These are phyloP conservation scores for Callinectes sapidus DNA, from an alignment of 2,888 invertebrate species.

Conservation along the genomic window DNA sequence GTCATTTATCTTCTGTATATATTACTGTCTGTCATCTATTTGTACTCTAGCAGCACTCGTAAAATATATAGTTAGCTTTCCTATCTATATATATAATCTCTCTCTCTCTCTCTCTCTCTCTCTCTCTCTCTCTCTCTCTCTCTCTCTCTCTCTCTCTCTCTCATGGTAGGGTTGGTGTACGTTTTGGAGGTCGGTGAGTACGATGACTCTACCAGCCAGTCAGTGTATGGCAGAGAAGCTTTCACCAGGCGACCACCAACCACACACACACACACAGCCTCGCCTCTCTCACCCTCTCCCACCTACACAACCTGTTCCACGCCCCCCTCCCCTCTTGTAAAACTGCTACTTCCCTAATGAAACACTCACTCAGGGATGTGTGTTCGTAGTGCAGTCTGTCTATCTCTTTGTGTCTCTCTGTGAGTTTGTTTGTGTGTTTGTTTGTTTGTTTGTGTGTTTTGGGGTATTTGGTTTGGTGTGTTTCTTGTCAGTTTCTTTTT, in stretches of 20 bases:
- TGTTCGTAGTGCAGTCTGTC: neutral
- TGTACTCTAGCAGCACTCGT: neutral
- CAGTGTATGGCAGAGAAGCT: conserved; percentile 20
- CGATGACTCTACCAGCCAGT: neutral
- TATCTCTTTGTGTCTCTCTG: conserved; percentile 21
- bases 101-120: neutral
- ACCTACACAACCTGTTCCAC: neutral
- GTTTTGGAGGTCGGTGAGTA: neutral
- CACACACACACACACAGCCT: neutral
- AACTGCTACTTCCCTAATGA: neutral
- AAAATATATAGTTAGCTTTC: too few relatives aligned
- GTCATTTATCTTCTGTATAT: too few relatives aligned
- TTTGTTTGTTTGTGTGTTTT: neutral
- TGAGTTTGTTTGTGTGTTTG: conserved; percentile 17
- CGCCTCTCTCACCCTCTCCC: neutral
- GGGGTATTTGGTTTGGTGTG: too few relatives aligned
- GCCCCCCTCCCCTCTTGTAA: neutral
- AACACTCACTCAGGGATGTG: neutral
- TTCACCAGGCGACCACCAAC: conserved; percentile 3
- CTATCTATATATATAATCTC: neutral
- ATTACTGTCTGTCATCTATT: neutral
- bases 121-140: conserved; percentile 12
- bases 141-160: neutral
- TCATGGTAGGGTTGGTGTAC: neutral
- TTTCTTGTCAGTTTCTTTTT: neutral